Evolutionary conservation across 2,797 vertebrate species (phyloP).

Genomic region (Platyrinchus mystaceus): DNA sequence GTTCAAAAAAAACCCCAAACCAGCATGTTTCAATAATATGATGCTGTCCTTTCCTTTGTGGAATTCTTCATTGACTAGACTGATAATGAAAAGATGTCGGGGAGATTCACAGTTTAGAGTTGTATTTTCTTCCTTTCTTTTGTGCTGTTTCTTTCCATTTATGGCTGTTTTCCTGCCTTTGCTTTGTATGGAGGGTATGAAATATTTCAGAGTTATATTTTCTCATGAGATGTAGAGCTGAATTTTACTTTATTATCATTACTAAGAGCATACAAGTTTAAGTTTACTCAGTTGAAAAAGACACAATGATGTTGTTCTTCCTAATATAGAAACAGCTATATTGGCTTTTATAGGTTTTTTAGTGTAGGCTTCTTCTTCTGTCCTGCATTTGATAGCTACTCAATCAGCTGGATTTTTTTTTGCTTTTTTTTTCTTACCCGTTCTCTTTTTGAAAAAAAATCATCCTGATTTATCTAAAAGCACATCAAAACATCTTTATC

Average conservation of each 20-base stretch:
- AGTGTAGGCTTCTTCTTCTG: slow-evolving; percentile 33
- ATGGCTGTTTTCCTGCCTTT: neutral
- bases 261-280: slow-evolving; percentile 17
- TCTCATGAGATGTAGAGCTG: neutral
- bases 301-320: neutral
- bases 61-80: neutral
- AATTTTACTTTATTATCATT: slow-evolving; percentile 47
- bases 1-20: neutral
- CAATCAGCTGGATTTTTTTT: neutral
- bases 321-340: neutral
- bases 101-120: neutral
- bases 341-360: slow-evolving; percentile 36
- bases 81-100: slow-evolving; percentile 7
- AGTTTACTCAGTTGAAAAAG: slow-evolving; percentile 45
- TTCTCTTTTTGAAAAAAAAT: neutral
- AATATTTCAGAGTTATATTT: slow-evolving; percentile 40
- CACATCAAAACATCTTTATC: slow-evolving; percentile 28
- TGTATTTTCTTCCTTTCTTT: neutral
- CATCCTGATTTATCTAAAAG: slow-evolving; percentile 22
- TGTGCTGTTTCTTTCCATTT: neutral
- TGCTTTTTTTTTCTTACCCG: neutral
- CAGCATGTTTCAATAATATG: neutral
- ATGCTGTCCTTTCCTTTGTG: neutral
- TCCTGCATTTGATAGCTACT: slow-evolving; percentile 26
- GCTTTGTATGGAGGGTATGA: neutral